phyloP scores from a whole-genome alignment of 2,113 vertebrate genomes.

The Hiodon alosoides region DNA sequence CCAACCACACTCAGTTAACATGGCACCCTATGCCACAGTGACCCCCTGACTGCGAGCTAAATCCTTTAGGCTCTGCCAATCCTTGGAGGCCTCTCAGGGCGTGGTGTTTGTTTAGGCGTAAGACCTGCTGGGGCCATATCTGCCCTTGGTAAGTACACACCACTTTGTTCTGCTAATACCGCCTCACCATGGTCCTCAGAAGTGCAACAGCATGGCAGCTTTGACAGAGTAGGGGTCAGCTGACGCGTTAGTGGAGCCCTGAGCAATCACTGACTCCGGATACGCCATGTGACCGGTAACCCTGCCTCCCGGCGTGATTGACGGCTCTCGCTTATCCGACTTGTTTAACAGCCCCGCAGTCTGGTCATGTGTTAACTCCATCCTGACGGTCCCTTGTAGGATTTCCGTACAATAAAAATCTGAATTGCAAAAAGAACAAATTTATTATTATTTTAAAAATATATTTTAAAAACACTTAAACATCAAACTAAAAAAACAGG shows the following conservation, averaged over 20 bases:
- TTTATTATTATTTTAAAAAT: too few relatives aligned
- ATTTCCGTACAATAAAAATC: too few relatives aligned
- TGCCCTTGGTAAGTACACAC: conserved; percentile 56
- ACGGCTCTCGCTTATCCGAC: neutral
- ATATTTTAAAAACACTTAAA: too few relatives aligned
- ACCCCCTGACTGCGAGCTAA: neutral
- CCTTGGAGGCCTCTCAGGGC: conserved; percentile 50
- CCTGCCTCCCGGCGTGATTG: neutral
- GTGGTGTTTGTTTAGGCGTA: conserved; percentile 54
- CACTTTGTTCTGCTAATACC: conserved; percentile 39
- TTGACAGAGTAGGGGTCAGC: neutral
- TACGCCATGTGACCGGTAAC: neutral
- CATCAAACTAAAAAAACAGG: too few relatives aligned
- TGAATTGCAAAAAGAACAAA: too few relatives aligned
- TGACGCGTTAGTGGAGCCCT: neutral
- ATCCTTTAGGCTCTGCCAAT: conserved; percentile 24
- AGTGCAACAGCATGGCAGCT: neutral
- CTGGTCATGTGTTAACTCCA: too few relatives aligned
- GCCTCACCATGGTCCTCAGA: neutral
- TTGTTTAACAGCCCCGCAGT: too few relatives aligned
- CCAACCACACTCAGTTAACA: neutral
- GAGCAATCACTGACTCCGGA: neutral
- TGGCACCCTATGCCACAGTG: neutral
- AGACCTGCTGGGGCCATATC: conserved; percentile 43
- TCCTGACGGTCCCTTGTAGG: too few relatives aligned